Conservation (phyloP, 2,888 invertebrate species). For the Mesopsocus fuscifrons region DNA sequence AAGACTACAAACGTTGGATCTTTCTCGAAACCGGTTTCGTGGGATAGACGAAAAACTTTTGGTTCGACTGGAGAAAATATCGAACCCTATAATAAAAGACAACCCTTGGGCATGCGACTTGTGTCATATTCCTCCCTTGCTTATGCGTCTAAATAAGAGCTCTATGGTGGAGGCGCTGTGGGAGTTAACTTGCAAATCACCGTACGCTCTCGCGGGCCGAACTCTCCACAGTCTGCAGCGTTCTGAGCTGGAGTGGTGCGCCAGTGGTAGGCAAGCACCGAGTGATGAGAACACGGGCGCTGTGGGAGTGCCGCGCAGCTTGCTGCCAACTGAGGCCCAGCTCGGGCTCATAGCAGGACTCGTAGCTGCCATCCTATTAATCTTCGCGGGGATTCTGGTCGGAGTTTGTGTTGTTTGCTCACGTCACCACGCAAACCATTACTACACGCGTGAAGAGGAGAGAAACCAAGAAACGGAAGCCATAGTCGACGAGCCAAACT, state of each 20-base stretch:
- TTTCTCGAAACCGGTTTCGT: slow-evolving; percentile 52
- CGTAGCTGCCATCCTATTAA: slow-evolving; percentile 34
- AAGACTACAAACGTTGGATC: slow-evolving; percentile 41
- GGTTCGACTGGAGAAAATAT: slow-evolving; percentile 35
- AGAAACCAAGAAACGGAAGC: slow-evolving; percentile 25
- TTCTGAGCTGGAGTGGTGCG: slow-evolving; percentile 27
- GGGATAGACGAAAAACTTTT: slow-evolving; percentile 38
- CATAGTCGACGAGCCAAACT: slow-evolving; percentile 25
- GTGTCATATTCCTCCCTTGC: slow-evolving; percentile 38
- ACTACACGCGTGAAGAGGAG: slow-evolving; percentile 65
- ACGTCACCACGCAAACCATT: slow-evolving; percentile 46
- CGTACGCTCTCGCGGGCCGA: slow-evolving; percentile 32
- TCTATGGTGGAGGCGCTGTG: slow-evolving; percentile 29
- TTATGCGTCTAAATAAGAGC: slow-evolving; percentile 35
- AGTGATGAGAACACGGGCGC: slow-evolving; percentile 25
- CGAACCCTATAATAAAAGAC: slow-evolving; percentile 32
- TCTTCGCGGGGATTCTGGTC: slow-evolving; percentile 28
- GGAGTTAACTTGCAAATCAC: slow-evolving; percentile 36
- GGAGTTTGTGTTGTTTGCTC: slow-evolving; percentile 41
- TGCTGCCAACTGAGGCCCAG: slow-evolving; percentile 18
- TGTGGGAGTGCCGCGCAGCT: slow-evolving; percentile 17
- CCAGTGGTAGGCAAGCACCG: slow-evolving; percentile 31
- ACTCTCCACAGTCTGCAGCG: slow-evolving; percentile 23
- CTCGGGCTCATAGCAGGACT: slow-evolving; percentile 22
- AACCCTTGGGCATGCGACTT: slow-evolving; percentile 51